These are phyloP conservation scores for Serripes groenlandicus DNA, from an alignment of 2,888 invertebrate species.

Conservation along the genomic window DNA sequence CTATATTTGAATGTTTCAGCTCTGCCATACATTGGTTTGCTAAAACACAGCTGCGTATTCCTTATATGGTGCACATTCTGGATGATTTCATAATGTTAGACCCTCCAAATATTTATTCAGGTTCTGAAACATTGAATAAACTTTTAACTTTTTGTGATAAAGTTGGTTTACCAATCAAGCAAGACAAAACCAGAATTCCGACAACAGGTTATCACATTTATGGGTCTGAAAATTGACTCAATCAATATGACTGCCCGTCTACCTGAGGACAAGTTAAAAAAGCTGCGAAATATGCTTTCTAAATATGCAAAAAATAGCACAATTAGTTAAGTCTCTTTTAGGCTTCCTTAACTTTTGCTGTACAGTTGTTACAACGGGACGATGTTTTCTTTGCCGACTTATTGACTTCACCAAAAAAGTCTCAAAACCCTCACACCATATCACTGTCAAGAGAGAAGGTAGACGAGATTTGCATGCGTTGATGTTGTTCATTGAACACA, in stretches of 20 bases:
- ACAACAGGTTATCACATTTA: constrained; percentile 17
- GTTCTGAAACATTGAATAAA: too few species aligned
- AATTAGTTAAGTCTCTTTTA: constrained; percentile 20
- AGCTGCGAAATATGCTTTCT: neutral
- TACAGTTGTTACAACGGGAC: constrained; percentile 42
- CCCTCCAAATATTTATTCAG: too few species aligned
- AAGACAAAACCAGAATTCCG: constrained; percentile 39
- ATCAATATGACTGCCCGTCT: constrained; percentile 43
- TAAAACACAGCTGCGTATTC: neutral
- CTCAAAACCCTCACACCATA: constrained; percentile 33
- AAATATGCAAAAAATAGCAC: neutral
- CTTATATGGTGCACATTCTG: constrained; percentile 34
- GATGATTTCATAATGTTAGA: constrained; percentile 45
- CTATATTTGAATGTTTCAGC: constrained; percentile 43
- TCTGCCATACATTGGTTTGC: constrained; percentile 16
- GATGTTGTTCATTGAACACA: constrained; percentile 40
- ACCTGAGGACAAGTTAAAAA: constrained; percentile 32
- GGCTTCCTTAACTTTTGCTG: constrained; percentile 55
- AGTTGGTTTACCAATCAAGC: constrained; percentile 38
- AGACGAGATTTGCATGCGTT: constrained; percentile 35
- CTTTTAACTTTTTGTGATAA: constrained; percentile 3
- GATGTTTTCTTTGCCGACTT: constrained; percentile 37
- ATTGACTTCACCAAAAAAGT: constrained; percentile 47
- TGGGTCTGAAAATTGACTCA: constrained; percentile 50
- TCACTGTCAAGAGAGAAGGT: constrained; percentile 35